These are phyloP conservation scores for Limnothrissa miodon DNA, from an alignment of 2,113 vertebrate genomes.

Conservation along the genomic window DNA sequence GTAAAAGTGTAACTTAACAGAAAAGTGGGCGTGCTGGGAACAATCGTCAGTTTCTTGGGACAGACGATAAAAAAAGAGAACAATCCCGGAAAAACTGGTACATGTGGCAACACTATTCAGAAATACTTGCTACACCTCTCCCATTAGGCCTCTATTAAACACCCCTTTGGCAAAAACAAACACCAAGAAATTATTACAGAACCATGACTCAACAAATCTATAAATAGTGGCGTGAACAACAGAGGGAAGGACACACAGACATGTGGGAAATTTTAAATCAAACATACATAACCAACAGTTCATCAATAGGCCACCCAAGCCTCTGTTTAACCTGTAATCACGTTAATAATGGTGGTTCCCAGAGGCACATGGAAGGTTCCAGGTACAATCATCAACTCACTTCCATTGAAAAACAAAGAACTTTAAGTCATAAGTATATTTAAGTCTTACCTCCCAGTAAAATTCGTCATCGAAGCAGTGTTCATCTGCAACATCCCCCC, in stretches of 20 bases:
- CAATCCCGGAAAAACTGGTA: too few species aligned
- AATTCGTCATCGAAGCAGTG: slow-evolving; percentile 87
- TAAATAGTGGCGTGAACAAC: background rate
- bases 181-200: background rate
- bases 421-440: background rate
- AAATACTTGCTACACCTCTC: background rate
- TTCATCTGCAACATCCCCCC: slow-evolving; percentile 86
- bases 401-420: background rate
- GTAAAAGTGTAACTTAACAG: too few species aligned
- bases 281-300: background rate
- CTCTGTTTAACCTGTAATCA: slow-evolving; percentile 4
- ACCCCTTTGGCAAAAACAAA: background rate
- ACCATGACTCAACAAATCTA: background rate
- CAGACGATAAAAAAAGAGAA: too few species aligned
- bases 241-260: background rate
- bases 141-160: background rate
- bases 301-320: background rate
- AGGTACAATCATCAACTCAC: background rate
- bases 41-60: too few species aligned
- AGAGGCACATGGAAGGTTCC: background rate
- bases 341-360: background rate
- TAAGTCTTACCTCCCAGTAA: slow-evolving; percentile 91
- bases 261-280: background rate
- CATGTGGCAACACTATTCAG: too few species aligned
- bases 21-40: too few species aligned